Conservation (phyloP, 1,140 invertebrate species). For the Sogatella furcifera region DNA sequence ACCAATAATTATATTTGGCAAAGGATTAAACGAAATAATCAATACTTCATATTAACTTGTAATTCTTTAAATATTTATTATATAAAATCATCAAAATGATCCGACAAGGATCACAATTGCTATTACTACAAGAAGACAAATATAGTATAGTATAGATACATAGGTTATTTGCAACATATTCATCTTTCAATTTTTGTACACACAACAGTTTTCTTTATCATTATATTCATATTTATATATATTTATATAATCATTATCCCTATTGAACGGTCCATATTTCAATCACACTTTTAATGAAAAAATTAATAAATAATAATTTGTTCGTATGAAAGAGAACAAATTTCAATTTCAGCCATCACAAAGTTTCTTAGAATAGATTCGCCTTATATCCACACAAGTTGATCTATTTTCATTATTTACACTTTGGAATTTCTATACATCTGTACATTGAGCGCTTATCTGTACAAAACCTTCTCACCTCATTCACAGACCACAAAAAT, state of each 20-base stretch:
- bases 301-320: not conserved
- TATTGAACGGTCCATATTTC: not conserved
- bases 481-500: not conserved
- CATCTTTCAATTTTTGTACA: not conserved
- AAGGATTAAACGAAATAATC: no score
- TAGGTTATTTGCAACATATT: slow-evolving; percentile 4
- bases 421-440: not conserved
- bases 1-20: no score
- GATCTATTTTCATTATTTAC: not conserved
- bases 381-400: not conserved
- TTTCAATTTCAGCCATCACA: not conserved
- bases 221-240: no score
- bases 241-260: not conserved
- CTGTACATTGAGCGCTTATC: slow-evolving; percentile 3
- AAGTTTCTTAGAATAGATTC: no score
- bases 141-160: not conserved
- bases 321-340: not conserved
- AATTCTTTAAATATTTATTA: slow-evolving; percentile 4
- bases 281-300: not conserved
- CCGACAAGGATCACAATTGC: not conserved
- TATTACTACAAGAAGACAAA: slow-evolving; percentile 3
- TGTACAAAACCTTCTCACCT: not conserved
- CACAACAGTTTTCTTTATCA: not conserved
- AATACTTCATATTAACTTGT: not conserved
- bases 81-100: slow-evolving; percentile 3